phyloP scores from a whole-genome alignment of 2,797 vertebrate species.

The Sciurus vulgaris region DNA sequence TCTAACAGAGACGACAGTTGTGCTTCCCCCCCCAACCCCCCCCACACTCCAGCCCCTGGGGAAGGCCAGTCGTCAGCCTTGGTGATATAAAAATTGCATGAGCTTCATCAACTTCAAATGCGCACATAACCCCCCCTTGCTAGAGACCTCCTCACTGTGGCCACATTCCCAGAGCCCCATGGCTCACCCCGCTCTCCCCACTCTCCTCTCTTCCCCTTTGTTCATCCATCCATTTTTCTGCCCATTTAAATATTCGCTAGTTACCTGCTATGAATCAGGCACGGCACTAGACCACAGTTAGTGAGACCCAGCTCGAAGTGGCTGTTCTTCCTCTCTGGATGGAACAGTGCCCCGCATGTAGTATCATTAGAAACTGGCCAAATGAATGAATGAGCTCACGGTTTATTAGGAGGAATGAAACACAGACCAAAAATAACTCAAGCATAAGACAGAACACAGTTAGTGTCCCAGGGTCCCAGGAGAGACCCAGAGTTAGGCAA shows the following conservation, averaged over 20 bases:
- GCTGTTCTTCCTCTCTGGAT: not conserved
- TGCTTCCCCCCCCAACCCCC: fast-evolving
- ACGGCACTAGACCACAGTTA: not conserved
- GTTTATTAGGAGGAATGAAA: conserved; percentile 68
- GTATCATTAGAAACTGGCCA: not conserved
- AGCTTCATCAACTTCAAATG: not conserved
- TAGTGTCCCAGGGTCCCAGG: not conserved
- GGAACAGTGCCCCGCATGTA: not conserved
- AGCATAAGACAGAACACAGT: not conserved
- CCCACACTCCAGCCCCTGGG: not conserved
- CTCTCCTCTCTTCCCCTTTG: too few relatives aligned
- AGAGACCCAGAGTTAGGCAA: not conserved
- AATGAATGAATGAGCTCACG: conserved; percentile 70
- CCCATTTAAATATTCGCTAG: not conserved
- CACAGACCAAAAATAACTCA: conserved; percentile 60
- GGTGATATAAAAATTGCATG: not conserved
- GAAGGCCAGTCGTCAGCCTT: not conserved
- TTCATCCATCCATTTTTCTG: not conserved
- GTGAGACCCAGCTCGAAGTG: not conserved
- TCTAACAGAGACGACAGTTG: not conserved
- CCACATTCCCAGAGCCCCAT: not conserved
- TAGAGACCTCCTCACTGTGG: not conserved
- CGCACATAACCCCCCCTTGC: not conserved
- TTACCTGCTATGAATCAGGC: not conserved
- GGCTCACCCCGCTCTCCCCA: not conserved